Percentiles rank a stretch among this genome's conserved stretches.
These are phyloP conservation scores for Steinernema carpocapsae DNA, from an alignment of 2,888 invertebrate species.

Conservation along the genomic window DNA sequence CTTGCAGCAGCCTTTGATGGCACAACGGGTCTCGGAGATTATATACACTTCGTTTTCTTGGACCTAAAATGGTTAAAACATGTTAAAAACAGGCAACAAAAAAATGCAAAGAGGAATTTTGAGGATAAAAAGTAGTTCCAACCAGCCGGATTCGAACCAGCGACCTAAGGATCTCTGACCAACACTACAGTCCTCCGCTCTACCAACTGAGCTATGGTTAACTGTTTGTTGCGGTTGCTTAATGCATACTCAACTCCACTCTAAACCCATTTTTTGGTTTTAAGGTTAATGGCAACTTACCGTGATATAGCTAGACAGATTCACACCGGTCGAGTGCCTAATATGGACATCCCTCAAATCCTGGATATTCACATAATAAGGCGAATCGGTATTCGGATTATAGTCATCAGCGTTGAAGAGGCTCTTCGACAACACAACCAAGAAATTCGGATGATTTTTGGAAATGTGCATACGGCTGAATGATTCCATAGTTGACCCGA, in stretches of 20 bases:
- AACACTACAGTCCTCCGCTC: conserved; percentile 47
- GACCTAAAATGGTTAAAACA: neutral
- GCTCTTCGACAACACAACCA: neutral
- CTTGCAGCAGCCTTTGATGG: conserved; percentile 33
- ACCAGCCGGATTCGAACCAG: conserved; percentile 48
- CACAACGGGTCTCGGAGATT: conserved; percentile 38
- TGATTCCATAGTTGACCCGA: neutral
- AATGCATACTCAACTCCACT: neutral
- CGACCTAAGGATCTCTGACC: conserved; percentile 43
- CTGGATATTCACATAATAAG: neutral
- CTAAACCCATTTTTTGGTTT: no score
- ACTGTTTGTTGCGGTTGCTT: neutral
- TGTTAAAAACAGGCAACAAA: no score
- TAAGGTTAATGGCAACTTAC: no score
- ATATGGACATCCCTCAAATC: neutral
- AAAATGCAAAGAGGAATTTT: no score
- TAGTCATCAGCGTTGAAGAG: neutral
- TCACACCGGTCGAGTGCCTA: neutral
- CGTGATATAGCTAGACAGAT: neutral
- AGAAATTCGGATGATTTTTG: neutral
- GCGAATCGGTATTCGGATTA: neutral
- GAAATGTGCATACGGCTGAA: neutral
- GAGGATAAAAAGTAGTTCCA: neutral
- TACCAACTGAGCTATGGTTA: conserved; percentile 52
- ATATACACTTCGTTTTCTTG: conserved; percentile 37